Percentiles rank a stretch among this genome's conserved stretches.
These are phyloP conservation scores for Ornithoptera alexandrae DNA, from an alignment of 2,888 invertebrate species.

Conservation along the genomic window DNA sequence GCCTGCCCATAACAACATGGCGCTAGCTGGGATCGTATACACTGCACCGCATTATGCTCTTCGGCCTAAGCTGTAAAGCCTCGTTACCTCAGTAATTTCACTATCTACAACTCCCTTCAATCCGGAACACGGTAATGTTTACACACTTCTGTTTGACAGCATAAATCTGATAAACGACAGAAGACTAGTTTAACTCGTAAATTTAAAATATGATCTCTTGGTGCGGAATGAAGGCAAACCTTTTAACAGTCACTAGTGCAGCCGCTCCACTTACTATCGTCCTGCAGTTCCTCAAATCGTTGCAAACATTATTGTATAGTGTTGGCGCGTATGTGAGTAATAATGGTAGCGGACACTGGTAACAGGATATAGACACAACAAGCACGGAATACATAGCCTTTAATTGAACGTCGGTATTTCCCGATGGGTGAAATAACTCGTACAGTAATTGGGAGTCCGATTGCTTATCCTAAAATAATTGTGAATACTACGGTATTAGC, in stretches of 20 bases:
- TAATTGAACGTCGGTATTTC: not conserved
- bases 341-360: not conserved
- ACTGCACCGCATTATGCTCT: no score
- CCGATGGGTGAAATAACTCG: not conserved
- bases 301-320: not conserved
- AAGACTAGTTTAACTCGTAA: not conserved
- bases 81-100: no score
- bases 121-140: no score
- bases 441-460: not conserved
- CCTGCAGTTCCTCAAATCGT: not conserved
- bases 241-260: not conserved
- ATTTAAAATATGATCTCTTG: not conserved
- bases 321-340: no score
- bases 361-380: not conserved
- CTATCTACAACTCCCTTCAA: no score
- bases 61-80: no score
- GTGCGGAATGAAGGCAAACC: not conserved
- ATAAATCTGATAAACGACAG: not conserved
- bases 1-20: no score
- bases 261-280: not conserved
- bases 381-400: not conserved
- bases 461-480: not conserved
- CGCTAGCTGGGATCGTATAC: no score
- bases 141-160: no score
- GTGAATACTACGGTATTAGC: not conserved